Base-by-base conservation (phyloP, 2,113 vertebrate species). In the Dasypus novemcinctus region DNA sequence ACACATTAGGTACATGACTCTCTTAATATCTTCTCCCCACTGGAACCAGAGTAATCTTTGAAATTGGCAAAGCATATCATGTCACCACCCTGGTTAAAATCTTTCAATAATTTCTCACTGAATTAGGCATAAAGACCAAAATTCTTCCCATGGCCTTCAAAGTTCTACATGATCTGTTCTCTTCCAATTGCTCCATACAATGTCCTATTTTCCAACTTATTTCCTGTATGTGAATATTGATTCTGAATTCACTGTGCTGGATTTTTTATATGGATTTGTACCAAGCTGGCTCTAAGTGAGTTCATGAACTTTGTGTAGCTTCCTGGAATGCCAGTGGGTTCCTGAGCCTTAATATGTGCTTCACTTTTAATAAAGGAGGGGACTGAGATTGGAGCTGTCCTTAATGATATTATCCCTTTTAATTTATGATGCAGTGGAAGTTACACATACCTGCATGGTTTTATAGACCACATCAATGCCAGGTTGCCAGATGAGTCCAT, bases 171-270 rank as follows among this genome's bases (percentile, higher is more conserved):
- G 71, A 94, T 4, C 27, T 83, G 20, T 31, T 38, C 17, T 66
- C 27, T 64, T 63, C 81, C n/a, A 41, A 0, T 87, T 29, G 61
- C 57, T 83, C 43, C 12, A 89, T 63, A 69, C 2, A 27, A 52
- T 43, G 3, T 74, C 68, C 80, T 66, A 52, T 79, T 82, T 92
- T 78, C 71, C 72, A 25, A 41, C 38, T 86, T 72, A 46, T n/a
- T 86, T 90, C n/a, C 41, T 80, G 92, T 83, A 61, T n/a, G n/a
- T 87, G 64, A 88, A 27, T 82, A 85, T 91, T 95, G 80, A 31
- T 36, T 93, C 27, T 84, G 18, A 31, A 33, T 29, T 57, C 49
- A 29, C 43, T 54, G 80, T 83, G 38, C 87, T 95, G 75, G 82
- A 27, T 80, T 20, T 84, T 89, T 83, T 54, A 23, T 25, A 38